Evolutionary conservation across 2,113 vertebrate species (phyloP).

Genomic region (Montifringilla adamsi): DNA sequence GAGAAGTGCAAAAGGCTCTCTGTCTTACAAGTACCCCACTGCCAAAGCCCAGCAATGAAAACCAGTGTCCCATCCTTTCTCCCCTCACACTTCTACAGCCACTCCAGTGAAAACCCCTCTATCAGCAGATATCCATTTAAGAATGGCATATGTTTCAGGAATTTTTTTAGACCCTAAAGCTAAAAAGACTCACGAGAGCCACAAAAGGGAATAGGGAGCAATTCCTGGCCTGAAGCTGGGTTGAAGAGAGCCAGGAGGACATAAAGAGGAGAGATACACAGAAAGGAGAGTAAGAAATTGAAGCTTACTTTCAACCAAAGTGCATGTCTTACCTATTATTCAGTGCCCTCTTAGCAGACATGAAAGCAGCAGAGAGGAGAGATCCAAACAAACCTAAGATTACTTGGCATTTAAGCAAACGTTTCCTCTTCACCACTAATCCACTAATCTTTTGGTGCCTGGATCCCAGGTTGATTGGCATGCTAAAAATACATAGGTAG

Average conservation of each 20-base stretch:
- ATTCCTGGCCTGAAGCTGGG: neutral
- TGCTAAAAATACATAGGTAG: neutral
- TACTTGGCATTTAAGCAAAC: neutral
- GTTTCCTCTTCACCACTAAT: conserved; percentile 8
- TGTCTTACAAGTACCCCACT: neutral
- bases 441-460: neutral
- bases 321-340: neutral
- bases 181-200: neutral
- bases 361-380: neutral
- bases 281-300: neutral
- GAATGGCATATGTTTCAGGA: neutral
- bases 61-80: neutral
- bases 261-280: neutral
- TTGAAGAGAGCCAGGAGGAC: neutral
- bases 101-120: neutral
- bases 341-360: neutral
- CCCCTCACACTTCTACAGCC: neutral
- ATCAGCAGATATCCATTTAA: neutral
- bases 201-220: neutral
- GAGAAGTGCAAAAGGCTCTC: neutral
- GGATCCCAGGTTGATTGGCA: neutral
- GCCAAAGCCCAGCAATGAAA: neutral
- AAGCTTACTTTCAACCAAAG: neutral
- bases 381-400: neutral
- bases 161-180: neutral